These are phyloP conservation scores for Aphyosemion australe DNA, from an alignment of 2,113 vertebrate genomes.

Conservation along the genomic window DNA sequence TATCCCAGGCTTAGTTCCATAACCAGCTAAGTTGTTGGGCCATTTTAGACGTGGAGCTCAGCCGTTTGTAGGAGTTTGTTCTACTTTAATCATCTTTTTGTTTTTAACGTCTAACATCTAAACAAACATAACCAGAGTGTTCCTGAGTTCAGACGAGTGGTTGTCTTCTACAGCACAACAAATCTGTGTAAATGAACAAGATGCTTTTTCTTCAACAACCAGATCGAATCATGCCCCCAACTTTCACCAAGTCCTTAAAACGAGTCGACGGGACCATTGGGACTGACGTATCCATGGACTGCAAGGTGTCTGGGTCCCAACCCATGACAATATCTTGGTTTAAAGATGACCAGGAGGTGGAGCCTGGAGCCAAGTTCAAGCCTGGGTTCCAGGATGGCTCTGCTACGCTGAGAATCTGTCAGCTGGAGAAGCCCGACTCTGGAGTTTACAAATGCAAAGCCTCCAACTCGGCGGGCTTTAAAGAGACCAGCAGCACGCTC, in stretches of 20 bases:
- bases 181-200: constrained; percentile 13
- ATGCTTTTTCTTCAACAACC: constrained; percentile 75
- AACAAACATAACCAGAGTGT: not conserved
- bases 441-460: constrained; percentile 93
- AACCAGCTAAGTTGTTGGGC: too few relatives aligned
- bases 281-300: constrained; percentile 83
- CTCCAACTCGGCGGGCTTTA: constrained; percentile 91
- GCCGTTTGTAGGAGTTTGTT: not conserved
- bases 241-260: constrained; percentile 92
- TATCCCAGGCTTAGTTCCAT: too few relatives aligned
- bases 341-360: constrained; percentile 88
- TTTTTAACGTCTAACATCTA: too few relatives aligned
- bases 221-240: constrained; percentile 95
- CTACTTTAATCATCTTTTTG: too few relatives aligned
- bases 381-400: constrained; percentile 88
- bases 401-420: constrained; percentile 84
- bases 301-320: constrained; percentile 94
- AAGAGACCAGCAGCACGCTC: constrained; percentile 91
- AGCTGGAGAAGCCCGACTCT: constrained; percentile 85
- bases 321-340: constrained; percentile 93
- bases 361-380: constrained; percentile 82
- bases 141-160: constrained; percentile 2
- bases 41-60: too few relatives aligned
- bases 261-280: constrained; percentile 87
- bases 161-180: not conserved